Conservation (phyloP, 2,888 invertebrate species). For the Ophraella communa region DNA sequence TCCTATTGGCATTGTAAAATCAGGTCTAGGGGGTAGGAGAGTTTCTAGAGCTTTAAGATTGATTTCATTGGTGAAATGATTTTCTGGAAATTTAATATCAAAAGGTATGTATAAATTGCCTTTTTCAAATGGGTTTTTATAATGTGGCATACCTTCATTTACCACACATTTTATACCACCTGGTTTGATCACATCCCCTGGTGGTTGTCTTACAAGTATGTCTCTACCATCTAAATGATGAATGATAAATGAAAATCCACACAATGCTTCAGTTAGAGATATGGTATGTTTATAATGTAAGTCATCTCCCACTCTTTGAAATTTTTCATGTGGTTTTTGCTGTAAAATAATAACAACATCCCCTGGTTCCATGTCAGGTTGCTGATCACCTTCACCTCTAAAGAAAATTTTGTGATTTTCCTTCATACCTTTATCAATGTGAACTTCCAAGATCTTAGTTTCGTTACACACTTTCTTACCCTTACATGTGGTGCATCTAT, state of each 20-base stretch:
- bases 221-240: slow-evolving; percentile 89
- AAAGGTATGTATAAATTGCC: slow-evolving; percentile 90
- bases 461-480: slow-evolving; percentile 86
- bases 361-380: slow-evolving; percentile 84
- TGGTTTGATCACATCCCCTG: slow-evolving; percentile 85
- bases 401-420: slow-evolving; percentile 87
- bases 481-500: slow-evolving; percentile 81
- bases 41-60: slow-evolving; percentile 74
- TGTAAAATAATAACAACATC: slow-evolving; percentile 89
- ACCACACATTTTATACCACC: slow-evolving; percentile 78
- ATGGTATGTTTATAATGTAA: slow-evolving; percentile 77
- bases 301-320: slow-evolving; percentile 79
- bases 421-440: slow-evolving; percentile 86
- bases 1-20: slow-evolving; percentile 74
- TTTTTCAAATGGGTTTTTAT: slow-evolving; percentile 82
- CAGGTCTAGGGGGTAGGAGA: slow-evolving; percentile 75
- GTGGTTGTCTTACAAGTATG: slow-evolving; percentile 76
- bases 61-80: slow-evolving; percentile 76
- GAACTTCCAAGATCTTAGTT: slow-evolving; percentile 84
- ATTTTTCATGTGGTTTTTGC: slow-evolving; percentile 79
- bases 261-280: slow-evolving; percentile 85
- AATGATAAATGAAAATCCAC: slow-evolving; percentile 85
- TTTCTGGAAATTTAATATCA: slow-evolving; percentile 83
- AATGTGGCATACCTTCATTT: slow-evolving; percentile 91
- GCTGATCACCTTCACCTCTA: slow-evolving; percentile 88